Percentiles rank a stretch among this genome's conserved stretches.
Evolutionary conservation across 2,113 vertebrate species (phyloP).

Genomic region (Damaliscus lunatus): DNA sequence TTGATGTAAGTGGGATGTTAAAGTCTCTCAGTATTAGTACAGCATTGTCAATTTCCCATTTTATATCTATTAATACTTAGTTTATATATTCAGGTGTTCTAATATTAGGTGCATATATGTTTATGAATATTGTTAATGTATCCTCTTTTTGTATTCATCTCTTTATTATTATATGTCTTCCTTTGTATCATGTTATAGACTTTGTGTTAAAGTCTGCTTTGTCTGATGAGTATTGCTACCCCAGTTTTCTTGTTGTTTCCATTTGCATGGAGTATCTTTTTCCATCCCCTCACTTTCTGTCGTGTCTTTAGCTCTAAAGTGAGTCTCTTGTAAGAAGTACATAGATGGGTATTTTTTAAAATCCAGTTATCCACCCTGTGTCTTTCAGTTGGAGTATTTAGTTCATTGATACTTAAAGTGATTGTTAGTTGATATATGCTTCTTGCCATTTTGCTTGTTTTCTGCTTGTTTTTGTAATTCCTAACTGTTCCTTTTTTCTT

Average conservation of each 20-base stretch:
- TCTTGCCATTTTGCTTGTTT: not conserved
- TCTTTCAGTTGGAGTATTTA: not conserved
- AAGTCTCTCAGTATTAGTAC: not conserved
- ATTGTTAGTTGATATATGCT: not conserved
- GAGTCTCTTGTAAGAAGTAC: not conserved
- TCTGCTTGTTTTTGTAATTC: not conserved
- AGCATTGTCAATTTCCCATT: not conserved
- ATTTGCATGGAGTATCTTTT: not conserved
- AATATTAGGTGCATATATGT: not conserved
- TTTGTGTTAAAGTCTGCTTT: not conserved
- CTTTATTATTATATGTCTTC: not conserved
- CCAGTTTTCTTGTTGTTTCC: not conserved
- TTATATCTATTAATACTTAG: not conserved
- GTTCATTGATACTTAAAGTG: not conserved
- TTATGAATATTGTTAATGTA: not conserved
- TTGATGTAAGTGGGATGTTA: not conserved
- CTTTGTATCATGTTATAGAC: not conserved
- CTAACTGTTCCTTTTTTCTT: not conserved
- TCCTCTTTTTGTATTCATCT: not conserved
- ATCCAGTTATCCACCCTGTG: not conserved
- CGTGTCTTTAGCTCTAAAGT: not conserved
- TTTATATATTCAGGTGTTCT: not conserved
- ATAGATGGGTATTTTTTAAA: not conserved
- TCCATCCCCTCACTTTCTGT: not conserved
- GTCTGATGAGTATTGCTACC: not conserved